Base-by-base conservation (phyloP, 30 jellyfish, hydroid and myxozoan species). In the Catostylus mosaicus region DNA sequence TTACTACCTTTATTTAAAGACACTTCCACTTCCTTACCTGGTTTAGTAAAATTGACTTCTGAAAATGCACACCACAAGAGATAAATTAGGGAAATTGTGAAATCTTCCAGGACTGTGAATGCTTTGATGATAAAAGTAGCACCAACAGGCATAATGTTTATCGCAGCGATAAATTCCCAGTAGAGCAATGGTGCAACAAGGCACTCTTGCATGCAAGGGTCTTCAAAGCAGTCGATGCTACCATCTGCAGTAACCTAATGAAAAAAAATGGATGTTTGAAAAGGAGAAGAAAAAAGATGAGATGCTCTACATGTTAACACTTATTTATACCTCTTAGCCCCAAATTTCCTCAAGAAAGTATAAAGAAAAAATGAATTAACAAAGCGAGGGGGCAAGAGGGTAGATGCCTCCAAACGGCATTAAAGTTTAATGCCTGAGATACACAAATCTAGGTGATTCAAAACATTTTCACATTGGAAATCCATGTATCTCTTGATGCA, bases 231-330 rank as follows among this genome's bases (percentile, higher is more conserved):
- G 43, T 95, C 98, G 29, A 95, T 87, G 40, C 99, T 88, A 2
- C 99, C 99, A 88, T 95, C 99, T 14, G 99, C 99, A 56, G 99
- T 95, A 22, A 95, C 96, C 97, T 82, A n/a, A 7, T 33, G 35
- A 10, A 20, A 20, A 31, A 71, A 32, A 32, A 32, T 8, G 26
- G 80, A 67, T n/a, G n/a, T n/a, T n/a, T n/a, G n/a, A n/a, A n/a
- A n/a, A n/a, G n/a, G n/a, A n/a, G n/a, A n/a, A n/a, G n/a, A n/a
- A n/a, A n/a, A n/a, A n/a, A n/a, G n/a, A n/a, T n/a, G n/a, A n/a
- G n/a, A n/a, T n/a, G n/a, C n/a, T n/a, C n/a, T n/a, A n/a, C n/a
- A n/a, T n/a, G n/a, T n/a, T n/a, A n/a, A n/a, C n/a, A n/a, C n/a
- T n/a, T n/a, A n/a, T n/a, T n/a, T n/a, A n/a, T n/a, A n/a, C n/a